Base-by-base conservation (phyloP, 2,888 invertebrate species). In the Lasioglossum zephyrum region DNA sequence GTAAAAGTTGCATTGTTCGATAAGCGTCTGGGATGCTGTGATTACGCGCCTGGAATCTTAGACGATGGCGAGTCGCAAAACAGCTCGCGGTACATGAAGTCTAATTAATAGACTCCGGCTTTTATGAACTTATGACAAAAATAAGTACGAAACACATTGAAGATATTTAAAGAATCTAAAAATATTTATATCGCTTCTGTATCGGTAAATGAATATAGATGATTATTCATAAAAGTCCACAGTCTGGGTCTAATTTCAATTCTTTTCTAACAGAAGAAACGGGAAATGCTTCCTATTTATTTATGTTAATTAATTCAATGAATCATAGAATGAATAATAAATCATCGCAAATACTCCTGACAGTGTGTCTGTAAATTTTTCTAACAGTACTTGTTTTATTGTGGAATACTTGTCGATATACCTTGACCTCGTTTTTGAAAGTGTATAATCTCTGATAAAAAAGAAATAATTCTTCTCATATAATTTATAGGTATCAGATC, bases 1-100 rank as follows among this genome's bases (percentile, higher is more conserved):
- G 22, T 39, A 82, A 69, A 73, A 49, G 57, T 60, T n/a, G 41
- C n/a, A 73, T 49, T 73, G 31, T 79, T 49, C 73, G 31, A 44
- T 26, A 26, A 47, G 22, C 53, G 75, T 44, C 44, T 26, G 31
- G 70, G 16, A 18, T 36, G 44, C 9, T 1, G 31, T 31, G n/a
- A n/a, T 11, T n/a, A 53, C 22, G 4, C 57, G n/a, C 57, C n/a
- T 11, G 57, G 57, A 57, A n/a, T n/a, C n/a, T n/a, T n/a, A 57
- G 57, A n/a, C 57, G n/a, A 57, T 11, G 11, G 57, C 11, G 57
- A 4, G 4, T n/a, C n/a, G 11, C 57, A 57, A 57, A n/a, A n/a
- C n/a, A 11, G 11, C 4, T n/a, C 57, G 8, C 57, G 9, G 9
- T 57, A 9, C n/a, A n/a, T 57, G 4, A 11, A n/a, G n/a, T n/a